These are phyloP conservation scores for Uromys caudimaculatus DNA, from an alignment of 2,797 vertebrate genomes.

Conservation along the genomic window DNA sequence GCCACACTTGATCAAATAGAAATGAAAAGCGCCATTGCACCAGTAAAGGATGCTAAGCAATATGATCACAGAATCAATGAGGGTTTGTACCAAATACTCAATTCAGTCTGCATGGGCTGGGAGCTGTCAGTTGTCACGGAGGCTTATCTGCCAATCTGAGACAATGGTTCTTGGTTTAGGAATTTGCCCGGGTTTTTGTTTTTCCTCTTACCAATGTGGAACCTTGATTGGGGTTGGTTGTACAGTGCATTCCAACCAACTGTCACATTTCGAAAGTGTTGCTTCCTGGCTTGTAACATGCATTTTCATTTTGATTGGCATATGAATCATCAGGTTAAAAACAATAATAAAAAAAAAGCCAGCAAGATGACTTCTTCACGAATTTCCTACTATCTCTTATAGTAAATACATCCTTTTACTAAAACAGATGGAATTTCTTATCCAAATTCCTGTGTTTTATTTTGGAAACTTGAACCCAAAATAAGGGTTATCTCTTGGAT, in stretches of 20 bases:
- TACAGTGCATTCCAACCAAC: neutral
- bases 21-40: neutral
- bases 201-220: neutral
- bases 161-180: conserved; percentile 20
- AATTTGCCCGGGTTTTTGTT: neutral
- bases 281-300: conserved; percentile 16
- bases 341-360: neutral
- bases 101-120: neutral
- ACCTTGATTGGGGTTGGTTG: neutral
- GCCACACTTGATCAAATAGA: neutral
- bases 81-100: neutral
- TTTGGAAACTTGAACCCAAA: conserved; percentile 1
- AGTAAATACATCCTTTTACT: conserved; percentile 13
- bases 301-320: neutral
- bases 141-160: neutral
- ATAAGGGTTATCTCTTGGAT: conserved; percentile 21
- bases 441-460: conserved; percentile 49
- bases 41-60: neutral
- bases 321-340: neutral
- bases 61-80: neutral
- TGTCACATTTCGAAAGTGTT: conserved; percentile 21
- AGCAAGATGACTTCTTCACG: neutral
- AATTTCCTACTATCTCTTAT: conserved; percentile 28
- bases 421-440: conserved; percentile 45
- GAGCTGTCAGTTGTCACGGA: neutral